Base-by-base conservation (phyloP, 2,113 vertebrate genomes). In the Labeo rohita region DNA sequence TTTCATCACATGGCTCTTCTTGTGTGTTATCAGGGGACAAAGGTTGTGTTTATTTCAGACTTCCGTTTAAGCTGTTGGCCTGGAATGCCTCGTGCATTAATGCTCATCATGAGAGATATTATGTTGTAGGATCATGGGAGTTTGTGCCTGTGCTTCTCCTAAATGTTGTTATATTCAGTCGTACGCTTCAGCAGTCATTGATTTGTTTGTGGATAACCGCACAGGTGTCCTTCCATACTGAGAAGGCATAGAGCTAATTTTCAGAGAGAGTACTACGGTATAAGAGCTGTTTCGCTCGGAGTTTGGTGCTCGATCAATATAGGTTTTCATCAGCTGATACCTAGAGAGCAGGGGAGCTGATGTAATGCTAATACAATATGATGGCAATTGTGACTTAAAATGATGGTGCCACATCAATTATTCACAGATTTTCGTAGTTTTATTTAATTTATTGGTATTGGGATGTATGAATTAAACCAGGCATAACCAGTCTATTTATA, bases 11-110 rank as follows among this genome's bases (percentile, higher is more conserved):
- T 47, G n/a, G 5, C 28, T 5, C 28, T 49, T 80, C 54, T 49
- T 56, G 13, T 49, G 34, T 0, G 4, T 54, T 45, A 43, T 73
- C 7, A 73, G 21, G 81, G 34, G 50, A 73, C 36, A 45, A 73
- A 83, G 50, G 50, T 73, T 45, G 16, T 43, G 50, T 43, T 54
- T 73, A 56, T 43, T 83, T 59, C 13, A 66, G 49, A 77, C 34
- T 80, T 61, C 16, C 1, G 50, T 78, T 56, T 78, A 56, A 18
- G 23, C 52, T 78, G 15, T 10, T 78, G 50, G 36, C 50, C 28
- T 80, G 2, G 16, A 50, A 2, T 66, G n/a, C 18, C 78, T 49
- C 12, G 11, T 49, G 56, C 12, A 45, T 36, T 82, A 50, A 49
- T 34, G 23, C 34, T 82, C 28, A 72, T 52, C 8, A 66, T 68